phyloP scores from a whole-genome alignment of 2,888 invertebrate genomes.

The Thysanoteuthis rhombus region DNA sequence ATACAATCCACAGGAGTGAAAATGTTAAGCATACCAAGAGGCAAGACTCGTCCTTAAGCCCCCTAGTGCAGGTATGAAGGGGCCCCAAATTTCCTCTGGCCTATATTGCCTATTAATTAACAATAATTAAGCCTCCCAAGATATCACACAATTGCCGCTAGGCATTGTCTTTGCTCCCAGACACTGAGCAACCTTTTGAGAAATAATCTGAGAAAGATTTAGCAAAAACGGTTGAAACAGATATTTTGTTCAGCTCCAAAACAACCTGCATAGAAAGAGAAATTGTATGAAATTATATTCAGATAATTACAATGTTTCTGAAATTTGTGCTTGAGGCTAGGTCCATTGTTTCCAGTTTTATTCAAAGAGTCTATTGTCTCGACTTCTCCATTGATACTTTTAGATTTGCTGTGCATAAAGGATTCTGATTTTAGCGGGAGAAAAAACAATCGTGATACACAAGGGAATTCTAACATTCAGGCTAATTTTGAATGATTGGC shows the following conservation, averaged over 20 bases:
- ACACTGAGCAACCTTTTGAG: no score
- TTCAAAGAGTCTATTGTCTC: background rate
- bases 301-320: background rate
- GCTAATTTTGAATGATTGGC: no score
- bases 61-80: no score
- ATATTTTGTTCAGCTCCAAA: constrained; percentile 22
- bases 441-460: background rate
- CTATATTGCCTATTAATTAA: no score
- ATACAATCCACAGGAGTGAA: no score
- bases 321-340: background rate
- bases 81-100: no score
- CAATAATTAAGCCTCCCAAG: no score
- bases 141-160: no score
- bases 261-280: constrained; percentile 35
- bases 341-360: background rate
- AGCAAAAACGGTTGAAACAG: background rate
- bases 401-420: background rate
- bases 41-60: no score
- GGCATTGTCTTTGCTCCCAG: no score
- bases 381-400: background rate
- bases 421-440: background rate
- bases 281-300: constrained; percentile 17
- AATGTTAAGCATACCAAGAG: no score
- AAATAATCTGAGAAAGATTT: background rate
- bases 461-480: no score